Base-by-base conservation (phyloP, 2,797 vertebrate species). In the Semotilus atromaculatus region DNA sequence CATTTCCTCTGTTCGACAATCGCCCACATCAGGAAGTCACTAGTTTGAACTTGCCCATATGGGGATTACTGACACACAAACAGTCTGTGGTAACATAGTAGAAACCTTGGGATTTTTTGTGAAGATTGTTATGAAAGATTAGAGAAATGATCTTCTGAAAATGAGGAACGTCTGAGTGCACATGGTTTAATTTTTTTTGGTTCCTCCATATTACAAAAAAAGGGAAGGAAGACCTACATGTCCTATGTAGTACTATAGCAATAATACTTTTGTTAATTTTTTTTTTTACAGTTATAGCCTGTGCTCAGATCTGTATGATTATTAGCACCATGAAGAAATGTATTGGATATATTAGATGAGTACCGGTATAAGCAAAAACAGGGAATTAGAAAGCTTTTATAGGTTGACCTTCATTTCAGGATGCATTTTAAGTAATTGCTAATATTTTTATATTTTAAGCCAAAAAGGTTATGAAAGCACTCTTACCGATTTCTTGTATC, bases 141-240 rank as follows among this genome's bases (percentile, higher is more conserved):
- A 31, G 36, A 67, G 34, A 77, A 67, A 76, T 75, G 4, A 76
- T 55, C 19, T 53, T 68, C 43, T 76, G 34, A 6, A 58, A 84
- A 84, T 70, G 48, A 84, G 73, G 82, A 84, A 84, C 36, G 19
- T 77, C 34, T 70, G 36, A 64, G 29, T 48, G 68, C 34, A 29
- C 23, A 4, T 29, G 14, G 26, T 9, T 38, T 1, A 26, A n/a
- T n/a, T 43, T 45, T 43, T 81, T 82, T 82, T 40, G 10, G 21
- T 82, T 82, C 81, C 81, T 38, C 43, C 14, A 26, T 66, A 80
- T 53, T 38, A 68, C 4, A 38, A 66, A 82, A 60, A 73, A 73
- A 13, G 23, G 71, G 72, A 82, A 72, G 23, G 5, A 64, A n/a
- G 4, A 16, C 14, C 14, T 31, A 16, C 1, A n/a, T 18, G 26